Base-by-base conservation (phyloP, 1,140 invertebrate genomes). In the Pseudomyrmex sp. region DNA sequence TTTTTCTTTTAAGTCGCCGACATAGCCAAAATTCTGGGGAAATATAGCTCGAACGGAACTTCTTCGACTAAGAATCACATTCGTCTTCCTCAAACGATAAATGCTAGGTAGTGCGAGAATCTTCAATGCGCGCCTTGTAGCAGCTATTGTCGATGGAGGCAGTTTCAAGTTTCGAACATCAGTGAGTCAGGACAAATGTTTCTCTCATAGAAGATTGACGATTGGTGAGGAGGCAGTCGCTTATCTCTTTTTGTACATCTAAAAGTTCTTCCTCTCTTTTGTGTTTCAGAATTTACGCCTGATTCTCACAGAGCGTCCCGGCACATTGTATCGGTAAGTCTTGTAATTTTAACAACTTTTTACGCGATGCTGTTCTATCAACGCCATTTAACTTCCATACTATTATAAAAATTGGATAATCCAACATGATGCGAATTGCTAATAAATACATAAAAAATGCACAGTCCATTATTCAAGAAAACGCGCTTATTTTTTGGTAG, bases 151-250 rank as follows among this genome's bases (percentile, higher is more conserved):
- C 82, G 85, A 80, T 54, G 74, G 35, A 68, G 84, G 85, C 48
- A 77, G 90, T 80, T 76, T 91, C 90, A 85, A 87, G 85, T 91
- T 91, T 90, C 90, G 84, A 84, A 62, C 63, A 62, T 79, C 58
- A 76, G 85, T 84, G 87, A 89, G 88, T 72, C 77, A 77, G 84
- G 79, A 63, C 90, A 85, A 90, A 90, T 90, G 88, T 90, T 91
- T 90, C 87, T 85, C 89, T 90, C 91, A 90, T 77, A 88, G 87
- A 77, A 91, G 90, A 91, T 91, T 91, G 90, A 91, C 90, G 89
- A 88, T 91, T 89, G 66, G 72, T 79, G 79, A 70, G 83, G 80
- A 56, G 23, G 18, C 50, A 8, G 15, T 15, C 23, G 4, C 52
- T 20, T 65, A 46, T 61, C 83, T 62, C 26, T 82, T 50, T 68